Conservation (phyloP, 2,888 invertebrate species). For the Chromoteleia sp. region DNA sequence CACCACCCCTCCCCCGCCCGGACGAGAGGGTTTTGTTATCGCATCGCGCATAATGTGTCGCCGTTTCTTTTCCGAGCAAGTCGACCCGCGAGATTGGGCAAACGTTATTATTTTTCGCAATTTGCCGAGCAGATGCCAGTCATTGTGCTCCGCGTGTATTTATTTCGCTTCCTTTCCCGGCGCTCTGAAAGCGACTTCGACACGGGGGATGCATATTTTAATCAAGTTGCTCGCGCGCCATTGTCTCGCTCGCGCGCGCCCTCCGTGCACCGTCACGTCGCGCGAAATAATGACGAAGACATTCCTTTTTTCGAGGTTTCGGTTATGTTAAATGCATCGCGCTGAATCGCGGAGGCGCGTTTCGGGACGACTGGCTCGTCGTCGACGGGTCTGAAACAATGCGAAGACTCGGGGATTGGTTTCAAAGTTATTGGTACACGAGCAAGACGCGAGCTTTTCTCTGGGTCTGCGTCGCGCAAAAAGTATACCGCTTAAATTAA, state of each 20-base stretch:
- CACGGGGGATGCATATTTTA: slow-evolving; percentile 78
- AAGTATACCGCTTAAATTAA: not conserved
- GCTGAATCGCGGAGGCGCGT: too few species aligned
- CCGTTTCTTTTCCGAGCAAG: slow-evolving; percentile 41
- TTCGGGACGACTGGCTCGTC: not conserved
- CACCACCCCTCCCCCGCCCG: slow-evolving; percentile 1
- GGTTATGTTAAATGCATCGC: slow-evolving; percentile 37
- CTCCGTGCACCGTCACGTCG: slow-evolving; percentile 35
- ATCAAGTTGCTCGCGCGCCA: slow-evolving; percentile 77
- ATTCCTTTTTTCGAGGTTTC: slow-evolving; percentile 9
- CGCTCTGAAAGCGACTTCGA: slow-evolving; percentile 48
- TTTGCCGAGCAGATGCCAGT: slow-evolving; percentile 81
- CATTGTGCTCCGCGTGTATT: slow-evolving; percentile 66
- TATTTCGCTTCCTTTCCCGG: slow-evolving; percentile 56
- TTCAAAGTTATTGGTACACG: slow-evolving; percentile 6
- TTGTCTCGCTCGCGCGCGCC: slow-evolving; percentile 71
- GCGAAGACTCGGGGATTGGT: slow-evolving; percentile 3
- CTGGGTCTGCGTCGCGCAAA: too few species aligned
- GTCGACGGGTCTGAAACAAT: not conserved
- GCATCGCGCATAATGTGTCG: slow-evolving; percentile 49
- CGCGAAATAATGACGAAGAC: slow-evolving; percentile 74
- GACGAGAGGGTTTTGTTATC: slow-evolving; percentile 25
- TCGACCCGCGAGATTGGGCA: slow-evolving; percentile 72
- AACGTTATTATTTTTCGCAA: slow-evolving; percentile 83
- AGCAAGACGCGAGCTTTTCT: not conserved